Base-by-base conservation (phyloP, 2,888 invertebrate genomes). In the Limenitis camilla region DNA sequence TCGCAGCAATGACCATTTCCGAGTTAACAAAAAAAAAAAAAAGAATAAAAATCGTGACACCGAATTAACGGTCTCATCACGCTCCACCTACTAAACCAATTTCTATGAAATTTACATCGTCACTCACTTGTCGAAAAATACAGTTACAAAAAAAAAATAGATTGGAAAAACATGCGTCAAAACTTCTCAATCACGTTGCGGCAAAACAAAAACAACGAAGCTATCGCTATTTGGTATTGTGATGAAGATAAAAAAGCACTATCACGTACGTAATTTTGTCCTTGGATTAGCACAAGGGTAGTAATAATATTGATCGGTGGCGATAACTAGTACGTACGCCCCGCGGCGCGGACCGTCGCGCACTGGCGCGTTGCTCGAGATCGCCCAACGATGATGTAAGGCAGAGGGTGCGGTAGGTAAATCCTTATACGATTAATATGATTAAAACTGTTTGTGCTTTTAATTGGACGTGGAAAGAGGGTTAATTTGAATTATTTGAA, bases 261-360 rank as follows among this genome's bases (percentile, higher is more conserved):
- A 39, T n/a, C 42, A 51, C 51, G 55, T 64, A 64, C 64, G 65
- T 63, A 63, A 61, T 63, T 57, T 62, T 61, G 63, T 52, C 55
- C 59, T 56, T 50, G 47, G 39, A 19, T 52, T 44, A 8, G 30
- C 10, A 43, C 42, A 49, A 40, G 43, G 48, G 44, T 40, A 42
- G 41, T 52, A 55, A 44, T 30, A 19, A 42, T 66, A 67, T 66
- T 51, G 66, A 66, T 66, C 64, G 65, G 49, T 36, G 28, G 35
- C 41, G 44, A n/a, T 51, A 49, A 47, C 19, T 51, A 52, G 55
- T 63, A 67, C 64, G 70, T 73, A 74, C 74, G 73, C 67, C 67
- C 64, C 69, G 69, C 69, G 69, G 73, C 80, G 69, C 78, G 75
- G 63, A 67, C 72, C 67, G 72, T 65, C 71, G 77, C 73, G 78